Base-by-base conservation (phyloP, 92 coral and sea anemone genomes). In the Phenganax subtilis region DNA sequence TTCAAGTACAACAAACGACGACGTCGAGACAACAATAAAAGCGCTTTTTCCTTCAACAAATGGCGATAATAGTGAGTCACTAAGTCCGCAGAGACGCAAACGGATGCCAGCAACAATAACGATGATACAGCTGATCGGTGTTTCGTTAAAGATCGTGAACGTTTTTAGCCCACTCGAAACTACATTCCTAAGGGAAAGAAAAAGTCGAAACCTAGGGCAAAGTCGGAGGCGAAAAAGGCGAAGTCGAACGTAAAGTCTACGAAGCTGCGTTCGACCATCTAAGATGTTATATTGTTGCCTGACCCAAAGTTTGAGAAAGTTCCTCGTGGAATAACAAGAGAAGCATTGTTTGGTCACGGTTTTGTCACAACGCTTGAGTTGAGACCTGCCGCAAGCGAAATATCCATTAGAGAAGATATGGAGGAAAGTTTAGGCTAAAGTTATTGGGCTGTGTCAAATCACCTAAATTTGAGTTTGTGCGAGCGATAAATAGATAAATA, bases 251-350 rank as follows among this genome's bases (percentile, higher is more conserved):
- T 20, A 20, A 20, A 20, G 25, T 20, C 25, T 54, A 64, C 20
- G 44, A 64, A 75, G 29, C 62, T 54, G 63, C 80, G 80, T 29
- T 54, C 80, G 20, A 75, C 80, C 9, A 54, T 75, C 7, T 54
- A 75, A 64, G 80, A 75, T 75, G 80, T 75, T 54, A 54, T 75
- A 12, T 56, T 75, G 80, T 75, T 75, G 65, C 80, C 80, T 14
- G 80, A 47, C 6, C 80, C 80, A 75, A 75, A 16, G 27, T 56
- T 54, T 8, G 54, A 70, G 14, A 70, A 70, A 70, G 75, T 70
- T 25, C 75, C 75, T 28, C 75, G 75, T 5, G 75, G 75, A 16
- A 28, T 30, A 37, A 37, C 75, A 16, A 70, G 75, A 70, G 75
- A 70, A 70, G 47, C 47, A 10, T n/a, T 70, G 47, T 70, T 12